Percentiles rank a stretch among this genome's conserved stretches.
Evolutionary conservation across 2,797 vertebrate species (phyloP).

Genomic region (Diplodus puntazzo): DNA sequence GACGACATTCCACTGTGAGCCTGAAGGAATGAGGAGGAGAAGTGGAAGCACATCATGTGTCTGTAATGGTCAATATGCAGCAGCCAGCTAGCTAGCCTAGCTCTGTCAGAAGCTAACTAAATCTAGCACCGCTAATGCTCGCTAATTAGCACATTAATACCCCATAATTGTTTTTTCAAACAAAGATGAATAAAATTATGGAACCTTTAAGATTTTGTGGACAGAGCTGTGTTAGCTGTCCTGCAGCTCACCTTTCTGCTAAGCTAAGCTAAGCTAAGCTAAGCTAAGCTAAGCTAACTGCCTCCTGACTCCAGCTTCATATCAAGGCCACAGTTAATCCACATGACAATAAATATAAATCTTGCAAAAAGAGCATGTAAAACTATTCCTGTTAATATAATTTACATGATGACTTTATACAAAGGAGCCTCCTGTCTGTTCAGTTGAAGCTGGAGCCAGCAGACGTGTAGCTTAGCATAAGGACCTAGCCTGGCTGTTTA

Average conservation of each 20-base stretch:
- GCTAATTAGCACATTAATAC: neutral
- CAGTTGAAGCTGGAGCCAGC: neutral
- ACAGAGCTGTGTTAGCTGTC: neutral
- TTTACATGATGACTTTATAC: neutral
- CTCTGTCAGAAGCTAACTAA: no score
- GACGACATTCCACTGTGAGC: conserved; percentile 19
- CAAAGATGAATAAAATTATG: neutral
- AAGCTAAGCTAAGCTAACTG: neutral
- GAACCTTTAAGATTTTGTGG: neutral
- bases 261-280: neutral
- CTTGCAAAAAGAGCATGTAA: neutral
- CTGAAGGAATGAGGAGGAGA: conserved; percentile 20
- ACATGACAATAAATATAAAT: no score
- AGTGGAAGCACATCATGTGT: neutral
- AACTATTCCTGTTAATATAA: neutral
- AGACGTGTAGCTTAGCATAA: neutral
- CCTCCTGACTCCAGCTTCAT: neutral
- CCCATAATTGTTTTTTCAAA: neutral
- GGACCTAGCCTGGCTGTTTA: no score
- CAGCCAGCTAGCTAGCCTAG: neutral
- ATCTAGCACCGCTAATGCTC: neutral
- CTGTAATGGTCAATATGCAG: neutral
- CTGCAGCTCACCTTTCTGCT: no score
- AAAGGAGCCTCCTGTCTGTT: neutral
- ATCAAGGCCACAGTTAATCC: no score